Percentiles rank a stretch among this genome's conserved stretches.
Evolutionary conservation across 2,888 invertebrate genomes (phyloP).

Genomic region (Geophilus truncorum): DNA sequence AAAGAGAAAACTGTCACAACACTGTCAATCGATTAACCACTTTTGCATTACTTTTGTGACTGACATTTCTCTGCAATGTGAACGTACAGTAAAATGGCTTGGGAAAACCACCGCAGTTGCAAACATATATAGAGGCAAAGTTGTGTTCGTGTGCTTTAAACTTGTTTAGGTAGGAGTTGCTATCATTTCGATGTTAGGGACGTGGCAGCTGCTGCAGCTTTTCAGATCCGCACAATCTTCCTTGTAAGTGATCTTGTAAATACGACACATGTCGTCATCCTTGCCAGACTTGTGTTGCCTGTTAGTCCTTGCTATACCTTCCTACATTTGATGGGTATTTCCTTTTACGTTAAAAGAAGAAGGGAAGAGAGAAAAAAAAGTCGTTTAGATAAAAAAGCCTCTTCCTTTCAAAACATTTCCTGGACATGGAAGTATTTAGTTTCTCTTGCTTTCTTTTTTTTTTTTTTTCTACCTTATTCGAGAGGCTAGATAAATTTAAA

Average conservation of each 20-base stretch:
- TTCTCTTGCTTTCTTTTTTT: background rate
- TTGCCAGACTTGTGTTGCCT: background rate
- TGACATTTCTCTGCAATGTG: background rate
- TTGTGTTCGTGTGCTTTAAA: background rate
- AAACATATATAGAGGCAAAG: background rate
- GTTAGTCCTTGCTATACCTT: background rate
- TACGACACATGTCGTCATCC: background rate
- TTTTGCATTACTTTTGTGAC: background rate
- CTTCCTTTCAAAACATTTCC: background rate
- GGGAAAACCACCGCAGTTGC: background rate
- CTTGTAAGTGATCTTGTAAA: slow-evolving; percentile 16
- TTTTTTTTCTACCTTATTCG: background rate
- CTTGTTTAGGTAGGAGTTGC: background rate
- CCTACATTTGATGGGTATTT: slow-evolving; percentile 7
- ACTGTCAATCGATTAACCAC: background rate
- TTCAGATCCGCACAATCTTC: slow-evolving; percentile 5
- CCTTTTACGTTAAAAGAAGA: background rate
- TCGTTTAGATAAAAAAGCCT: background rate
- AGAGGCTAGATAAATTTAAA: background rate
- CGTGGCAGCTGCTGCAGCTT: slow-evolving; percentile 12
- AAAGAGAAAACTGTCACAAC: background rate
- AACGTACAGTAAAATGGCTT: background rate
- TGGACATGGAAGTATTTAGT: background rate
- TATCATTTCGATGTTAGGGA: background rate
- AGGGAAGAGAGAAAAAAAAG: background rate